Evolutionary conservation across 2,888 invertebrate genomes (phyloP), one percentile per base, ranked within the genome.

Genomic region (Temnothorax rugatulus): DNA sequence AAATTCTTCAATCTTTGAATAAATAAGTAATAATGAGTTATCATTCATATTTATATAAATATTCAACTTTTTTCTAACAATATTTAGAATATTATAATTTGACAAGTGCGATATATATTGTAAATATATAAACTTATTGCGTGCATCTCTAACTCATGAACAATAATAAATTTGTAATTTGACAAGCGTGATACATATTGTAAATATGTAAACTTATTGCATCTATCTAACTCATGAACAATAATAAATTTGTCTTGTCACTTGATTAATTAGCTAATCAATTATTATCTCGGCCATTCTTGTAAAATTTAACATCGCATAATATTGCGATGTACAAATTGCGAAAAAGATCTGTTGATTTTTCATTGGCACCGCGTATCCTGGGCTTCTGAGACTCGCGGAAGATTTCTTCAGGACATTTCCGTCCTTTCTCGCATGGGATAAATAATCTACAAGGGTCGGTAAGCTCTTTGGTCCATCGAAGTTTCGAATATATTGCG

Each of bases 391-490:
- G 34, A 59, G 25, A 21, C 25, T 59, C 71, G 59, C 73, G 73
- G 8, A 47, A 71, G 47, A 71, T 81, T 71, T 71, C 73, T 81
- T 71, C 25, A 21, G 11, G 38, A 81, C 38, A 18, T 5, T 34
- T 21, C 4, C 41, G 41, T 64, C 52, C n/a, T 18, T 38, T 64
- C 71, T 71, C 21, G 44, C 44, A 41, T 68, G 66, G 61, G n/a
- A 41, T 50, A 75, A 73, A 75, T 73, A 86, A 86, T 86, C 82
- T 81, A 79, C 74, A 84, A 52, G 57, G 15, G n/a, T 68, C 69
- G 68, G 29, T 59, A 83, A 83, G 88, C 83, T 90, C 91, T 90
- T 90, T 90, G 91, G 90, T 90, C 91, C 91, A 89, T 90, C 84
- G 79, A 82, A 86, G 84, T 89, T 86, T 74, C 47, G 66, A 89